Percentiles rank a stretch among this genome's conserved stretches.
phyloP scores from a whole-genome alignment of 2,888 invertebrate genomes.

The Erebia ligea region DNA sequence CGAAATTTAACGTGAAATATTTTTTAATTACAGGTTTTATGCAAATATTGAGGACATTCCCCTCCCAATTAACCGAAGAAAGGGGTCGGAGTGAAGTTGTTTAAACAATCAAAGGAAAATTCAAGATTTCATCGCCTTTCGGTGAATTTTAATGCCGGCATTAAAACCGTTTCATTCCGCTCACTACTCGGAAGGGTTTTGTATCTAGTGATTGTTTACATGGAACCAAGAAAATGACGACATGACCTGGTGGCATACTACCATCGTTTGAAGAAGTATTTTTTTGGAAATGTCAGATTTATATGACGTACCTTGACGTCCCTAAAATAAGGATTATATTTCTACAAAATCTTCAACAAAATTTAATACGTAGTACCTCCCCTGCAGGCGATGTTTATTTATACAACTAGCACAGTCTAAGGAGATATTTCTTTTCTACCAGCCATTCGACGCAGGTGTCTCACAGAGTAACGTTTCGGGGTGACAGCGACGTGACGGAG shows the following conservation, averaged over 20 bases:
- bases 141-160: conserved; percentile 45
- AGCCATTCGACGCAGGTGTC: too few species aligned
- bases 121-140: conserved; percentile 43
- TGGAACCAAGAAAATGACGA: conserved; percentile 13
- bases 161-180: conserved; percentile 43
- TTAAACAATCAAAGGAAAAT: conserved; percentile 44
- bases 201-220: conserved; percentile 26
- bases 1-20: not conserved
- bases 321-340: too few species aligned
- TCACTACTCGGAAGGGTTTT: conserved; percentile 33
- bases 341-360: too few species aligned
- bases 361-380: too few species aligned
- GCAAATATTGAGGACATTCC: conserved; percentile 18
- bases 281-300: too few species aligned
- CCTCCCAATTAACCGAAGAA: conserved; percentile 34
- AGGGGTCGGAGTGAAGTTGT: conserved; percentile 40
- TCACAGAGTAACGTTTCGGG: too few species aligned
- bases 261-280: too few species aligned
- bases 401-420: too few species aligned
- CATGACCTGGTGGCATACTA: not conserved
- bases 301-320: too few species aligned
- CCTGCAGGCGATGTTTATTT: too few species aligned
- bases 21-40: conserved; percentile 22
- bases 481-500: too few species aligned
- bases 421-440: too few species aligned